Conservation (phyloP, 2,888 invertebrate genomes). For the Protophormia terraenovae region DNA sequence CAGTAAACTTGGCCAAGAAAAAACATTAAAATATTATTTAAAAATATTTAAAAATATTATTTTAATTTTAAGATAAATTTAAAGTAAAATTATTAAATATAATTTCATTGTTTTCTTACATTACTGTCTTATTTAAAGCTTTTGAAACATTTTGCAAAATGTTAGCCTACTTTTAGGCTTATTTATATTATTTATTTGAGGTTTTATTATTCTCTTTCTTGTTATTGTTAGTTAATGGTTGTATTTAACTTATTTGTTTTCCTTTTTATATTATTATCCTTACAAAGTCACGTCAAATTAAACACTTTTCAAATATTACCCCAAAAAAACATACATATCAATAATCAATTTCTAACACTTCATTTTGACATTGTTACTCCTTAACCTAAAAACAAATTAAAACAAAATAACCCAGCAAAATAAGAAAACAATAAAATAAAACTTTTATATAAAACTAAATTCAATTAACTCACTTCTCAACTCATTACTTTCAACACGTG, state of each 20-base stretch:
- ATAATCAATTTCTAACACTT: conserved; percentile 34
- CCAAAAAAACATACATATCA: not conserved
- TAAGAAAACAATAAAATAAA: not conserved
- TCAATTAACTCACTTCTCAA: not conserved
- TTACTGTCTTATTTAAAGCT: no score
- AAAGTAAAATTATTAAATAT: no score
- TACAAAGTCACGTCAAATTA: not conserved
- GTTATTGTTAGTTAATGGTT: not conserved
- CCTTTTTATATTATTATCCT: not conserved
- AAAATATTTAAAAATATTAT: no score
- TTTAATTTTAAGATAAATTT: no score
- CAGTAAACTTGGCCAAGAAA: no score
- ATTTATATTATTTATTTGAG: no score
- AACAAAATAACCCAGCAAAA: not conserved
- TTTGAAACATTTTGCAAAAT: no score
- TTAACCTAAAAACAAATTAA: not conserved
- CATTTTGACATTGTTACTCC: not conserved
- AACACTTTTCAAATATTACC: not conserved
- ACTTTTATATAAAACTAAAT: not conserved
- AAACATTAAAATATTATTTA: no score
- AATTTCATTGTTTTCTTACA: no score
- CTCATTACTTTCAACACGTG: not conserved
- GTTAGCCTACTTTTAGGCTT: no score
- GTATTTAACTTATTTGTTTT: not conserved
- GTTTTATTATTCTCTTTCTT: no score